A percentile compares a stretch with the other conserved stretches of the same genome.
Evolutionary conservation across 2,113 vertebrate species (phyloP).

Genomic region (Gnathonemus longibarbis): DNA sequence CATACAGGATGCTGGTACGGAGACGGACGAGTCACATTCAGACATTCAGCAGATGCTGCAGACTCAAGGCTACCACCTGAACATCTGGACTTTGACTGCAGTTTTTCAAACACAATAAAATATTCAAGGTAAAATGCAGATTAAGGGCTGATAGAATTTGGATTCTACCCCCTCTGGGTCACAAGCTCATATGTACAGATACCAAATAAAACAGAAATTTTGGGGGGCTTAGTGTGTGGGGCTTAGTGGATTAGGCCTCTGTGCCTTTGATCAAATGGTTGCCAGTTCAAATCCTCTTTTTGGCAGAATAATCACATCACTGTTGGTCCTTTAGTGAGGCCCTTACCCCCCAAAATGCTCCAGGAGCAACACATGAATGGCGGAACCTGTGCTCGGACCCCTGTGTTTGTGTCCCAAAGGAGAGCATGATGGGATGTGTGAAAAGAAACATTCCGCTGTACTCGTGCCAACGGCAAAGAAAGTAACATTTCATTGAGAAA

Average conservation of each 20-base stretch:
- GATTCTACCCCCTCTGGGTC: background rate
- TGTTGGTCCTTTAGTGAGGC: background rate
- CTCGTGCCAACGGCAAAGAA: background rate
- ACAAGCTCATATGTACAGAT: background rate
- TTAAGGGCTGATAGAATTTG: background rate
- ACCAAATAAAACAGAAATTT: background rate
- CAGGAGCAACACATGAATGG: background rate
- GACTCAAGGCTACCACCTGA: background rate
- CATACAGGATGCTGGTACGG: constrained; percentile 82
- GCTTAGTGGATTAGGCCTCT: background rate
- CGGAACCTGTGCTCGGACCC: background rate
- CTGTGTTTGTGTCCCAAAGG: background rate
- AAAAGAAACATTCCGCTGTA: background rate
- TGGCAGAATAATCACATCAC: background rate
- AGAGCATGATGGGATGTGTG: background rate
- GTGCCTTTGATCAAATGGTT: background rate
- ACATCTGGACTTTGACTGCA: constrained; percentile 1
- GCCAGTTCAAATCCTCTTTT: background rate
- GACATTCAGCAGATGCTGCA: background rate
- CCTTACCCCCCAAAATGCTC: background rate
- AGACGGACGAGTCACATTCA: background rate
- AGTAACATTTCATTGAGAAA: background rate
- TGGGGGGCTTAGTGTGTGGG: background rate
- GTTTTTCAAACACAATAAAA: background rate
- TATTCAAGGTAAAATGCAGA: background rate